Conservation (phyloP, 1,140 invertebrate genomes). For the Homalodisca vitripennis region DNA sequence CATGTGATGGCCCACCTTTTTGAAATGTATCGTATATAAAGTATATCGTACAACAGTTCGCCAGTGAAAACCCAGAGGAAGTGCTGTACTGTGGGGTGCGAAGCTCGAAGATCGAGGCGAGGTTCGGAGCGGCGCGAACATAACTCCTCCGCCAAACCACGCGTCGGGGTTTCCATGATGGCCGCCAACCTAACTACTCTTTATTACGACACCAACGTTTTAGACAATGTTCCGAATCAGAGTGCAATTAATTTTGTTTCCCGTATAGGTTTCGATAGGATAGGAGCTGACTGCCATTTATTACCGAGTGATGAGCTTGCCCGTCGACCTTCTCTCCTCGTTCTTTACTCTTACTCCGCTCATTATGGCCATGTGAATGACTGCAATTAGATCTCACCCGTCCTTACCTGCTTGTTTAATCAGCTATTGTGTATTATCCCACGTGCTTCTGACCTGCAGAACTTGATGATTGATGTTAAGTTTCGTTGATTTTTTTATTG, state of each 20-base stretch:
- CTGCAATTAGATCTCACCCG: conserved; percentile 7
- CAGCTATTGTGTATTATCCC: conserved; percentile 1
- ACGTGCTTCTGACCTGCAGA: too few species aligned
- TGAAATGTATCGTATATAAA: too few species aligned
- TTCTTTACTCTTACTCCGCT: not conserved
- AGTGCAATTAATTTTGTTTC: conserved; percentile 9
- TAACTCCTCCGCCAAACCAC: not conserved
- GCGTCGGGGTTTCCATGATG: not conserved
- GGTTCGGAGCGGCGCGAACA: not conserved
- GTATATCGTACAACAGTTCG: too few species aligned
- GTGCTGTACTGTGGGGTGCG: too few species aligned
- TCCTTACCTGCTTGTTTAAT: too few species aligned
- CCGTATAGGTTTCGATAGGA: conserved; percentile 7
- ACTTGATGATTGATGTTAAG: too few species aligned
- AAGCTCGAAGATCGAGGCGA: not conserved
- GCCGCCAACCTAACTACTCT: conserved; percentile 11
- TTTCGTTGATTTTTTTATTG: too few species aligned
- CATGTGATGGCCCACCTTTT: too few species aligned
- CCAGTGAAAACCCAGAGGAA: too few species aligned
- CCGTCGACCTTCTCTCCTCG: not conserved
- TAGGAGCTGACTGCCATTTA: too few species aligned
- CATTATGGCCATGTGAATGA: not conserved
- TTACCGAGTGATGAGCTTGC: too few species aligned
- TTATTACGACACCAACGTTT: conserved; percentile 9
- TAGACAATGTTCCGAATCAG: conserved; percentile 17